Evolutionary conservation across 2,113 vertebrate species (phyloP).

Genomic region (Hymenochirus boettgeri): DNA sequence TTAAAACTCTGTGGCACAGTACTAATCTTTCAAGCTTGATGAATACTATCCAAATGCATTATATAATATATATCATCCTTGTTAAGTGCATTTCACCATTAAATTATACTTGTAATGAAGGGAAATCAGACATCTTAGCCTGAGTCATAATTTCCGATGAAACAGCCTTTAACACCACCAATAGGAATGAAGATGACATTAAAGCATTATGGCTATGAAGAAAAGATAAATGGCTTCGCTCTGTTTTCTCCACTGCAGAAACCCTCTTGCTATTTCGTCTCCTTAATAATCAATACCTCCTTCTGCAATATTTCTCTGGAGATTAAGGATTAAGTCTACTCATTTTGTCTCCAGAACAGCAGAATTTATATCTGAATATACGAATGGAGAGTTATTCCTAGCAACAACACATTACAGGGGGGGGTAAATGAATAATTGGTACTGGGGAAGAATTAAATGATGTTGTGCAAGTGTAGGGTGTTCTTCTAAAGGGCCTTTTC

Average conservation of each 20-base stretch:
- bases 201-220: background rate
- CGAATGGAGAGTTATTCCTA: slow-evolving; percentile 20
- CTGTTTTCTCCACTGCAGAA: background rate
- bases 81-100: slow-evolving; percentile 12
- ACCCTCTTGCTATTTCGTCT: slow-evolving; percentile 14
- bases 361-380: slow-evolving; percentile 3
- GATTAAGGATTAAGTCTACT: slow-evolving; percentile 7
- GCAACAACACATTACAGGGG: slow-evolving; percentile 1
- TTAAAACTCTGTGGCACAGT: too few relatives aligned
- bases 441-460: slow-evolving; percentile 12
- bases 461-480: slow-evolving; percentile 16
- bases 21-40: too few relatives aligned
- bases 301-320: slow-evolving; percentile 9
- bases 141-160: background rate
- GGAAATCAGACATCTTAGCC: background rate
- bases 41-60: too few relatives aligned
- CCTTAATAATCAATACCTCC: slow-evolving; percentile 29
- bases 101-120: slow-evolving; percentile 3
- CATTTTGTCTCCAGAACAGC: background rate
- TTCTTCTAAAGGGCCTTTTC: slow-evolving; percentile 21
- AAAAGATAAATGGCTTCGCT: slow-evolving; percentile 11
- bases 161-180: slow-evolving; percentile 5
- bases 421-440: slow-evolving; percentile 17
- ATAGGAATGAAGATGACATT: background rate
- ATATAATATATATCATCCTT: too few relatives aligned